Evolutionary conservation across 2,113 vertebrate species (phyloP), one percentile per base, ranked within the genome.

Genomic region (Ursus arctos): DNA sequence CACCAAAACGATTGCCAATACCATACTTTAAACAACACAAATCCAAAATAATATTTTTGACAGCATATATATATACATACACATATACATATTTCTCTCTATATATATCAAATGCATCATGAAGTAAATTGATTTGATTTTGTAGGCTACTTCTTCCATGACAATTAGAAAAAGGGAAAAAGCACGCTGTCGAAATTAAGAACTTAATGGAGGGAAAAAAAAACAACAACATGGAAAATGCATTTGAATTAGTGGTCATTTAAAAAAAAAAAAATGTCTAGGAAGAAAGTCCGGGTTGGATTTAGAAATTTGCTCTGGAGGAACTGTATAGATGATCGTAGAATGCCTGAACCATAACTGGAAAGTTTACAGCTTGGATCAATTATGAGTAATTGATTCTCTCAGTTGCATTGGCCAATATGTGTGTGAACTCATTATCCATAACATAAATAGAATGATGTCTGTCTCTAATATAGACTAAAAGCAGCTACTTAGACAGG

Each of bases 281-380:
- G 33, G 43, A 77, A 84, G 59, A 81, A 93, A 61, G 2, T 89
- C 26, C n/a, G 43, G 16, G 19, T 55, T 86, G 40, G 49, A 61
- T 81, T 93, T 88, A 94, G 59, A 92, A 96, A 85, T 76, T 55
- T 77, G 57, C 59, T 91, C 28, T 47, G 49, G 24, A 95, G 77
- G 61, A 88, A 57, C 33, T 61, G 4, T 28, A 36, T 14, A 76
- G 65, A 89, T 49, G 22, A 91, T 76, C 24, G 74, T 43, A 10
- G 28, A 94, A 13, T 71, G 18, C 47, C 28, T 80, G 49, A 40
- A 59, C 21, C 16, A 1, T 77, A 86, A 84, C 65, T 65, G 61
- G 81, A 85, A 87, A 82, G 81, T 79, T 82, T 88, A 31, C 67
- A 94, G 61, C 26, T 82, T 90, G 43, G 43, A 91, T 92, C 84